Evolutionary conservation across 2,888 invertebrate genomes (phyloP).

Genomic region (Molorchus minor): DNA sequence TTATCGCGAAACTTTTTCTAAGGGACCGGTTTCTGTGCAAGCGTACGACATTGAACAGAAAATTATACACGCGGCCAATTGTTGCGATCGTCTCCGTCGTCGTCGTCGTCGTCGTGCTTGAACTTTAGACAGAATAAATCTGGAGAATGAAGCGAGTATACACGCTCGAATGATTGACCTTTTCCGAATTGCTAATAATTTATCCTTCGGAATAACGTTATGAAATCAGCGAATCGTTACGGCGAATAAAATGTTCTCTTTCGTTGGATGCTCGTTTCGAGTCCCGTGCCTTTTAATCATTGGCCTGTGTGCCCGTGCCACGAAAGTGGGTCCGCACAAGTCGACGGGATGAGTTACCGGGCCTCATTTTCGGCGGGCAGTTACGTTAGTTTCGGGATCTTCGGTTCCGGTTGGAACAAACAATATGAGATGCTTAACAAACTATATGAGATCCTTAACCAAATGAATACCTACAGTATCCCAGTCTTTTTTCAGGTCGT

Average conservation of each 20-base stretch:
- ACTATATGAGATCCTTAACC: too few relatives aligned
- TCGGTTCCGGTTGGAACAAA: too few relatives aligned
- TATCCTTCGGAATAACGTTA: constrained; percentile 15
- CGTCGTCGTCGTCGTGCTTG: constrained; percentile 4
- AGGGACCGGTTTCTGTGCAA: constrained; percentile 4
- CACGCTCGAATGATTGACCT: constrained; percentile 28
- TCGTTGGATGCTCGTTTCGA: not conserved
- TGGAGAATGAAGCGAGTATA: constrained; percentile 9
- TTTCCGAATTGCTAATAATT: constrained; percentile 28
- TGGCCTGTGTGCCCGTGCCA: not conserved
- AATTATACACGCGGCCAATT: constrained; percentile 13
- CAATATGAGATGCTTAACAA: too few relatives aligned
- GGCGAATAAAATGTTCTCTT: constrained; percentile 9
- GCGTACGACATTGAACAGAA: constrained; percentile 5
- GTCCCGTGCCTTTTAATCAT: constrained; percentile 14
- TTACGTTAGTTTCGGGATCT: too few relatives aligned
- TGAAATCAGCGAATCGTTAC: constrained; percentile 18
- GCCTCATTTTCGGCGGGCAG: too few relatives aligned
- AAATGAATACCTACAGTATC: too few relatives aligned
- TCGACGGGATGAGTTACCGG: too few relatives aligned
- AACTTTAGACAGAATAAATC: constrained; percentile 22
- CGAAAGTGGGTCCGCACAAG: not conserved
- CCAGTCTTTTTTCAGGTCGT: too few relatives aligned
- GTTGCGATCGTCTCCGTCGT: constrained; percentile 3
- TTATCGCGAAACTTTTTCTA: constrained; percentile 5